These are phyloP conservation scores for Drosophila pseudoananassae DNA, from an alignment of 1,140 invertebrate genomes.

Conservation along the genomic window DNA sequence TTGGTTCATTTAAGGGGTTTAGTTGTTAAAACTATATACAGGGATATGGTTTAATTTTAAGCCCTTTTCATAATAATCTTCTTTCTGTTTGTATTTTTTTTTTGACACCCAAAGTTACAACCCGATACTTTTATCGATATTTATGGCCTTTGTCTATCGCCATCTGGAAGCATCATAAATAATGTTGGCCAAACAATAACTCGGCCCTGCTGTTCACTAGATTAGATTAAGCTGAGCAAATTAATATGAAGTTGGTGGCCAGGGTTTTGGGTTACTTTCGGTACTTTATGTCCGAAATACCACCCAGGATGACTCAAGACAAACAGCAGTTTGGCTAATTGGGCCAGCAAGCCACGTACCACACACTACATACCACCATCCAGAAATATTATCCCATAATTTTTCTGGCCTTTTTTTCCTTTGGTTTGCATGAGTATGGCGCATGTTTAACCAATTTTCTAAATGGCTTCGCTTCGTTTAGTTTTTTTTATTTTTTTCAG, in stretches of 20 bases:
- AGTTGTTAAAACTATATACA: too few relatives aligned
- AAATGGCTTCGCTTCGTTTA: slow-evolving; percentile 51
- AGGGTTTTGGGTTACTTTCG: not conserved
- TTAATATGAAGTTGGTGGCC: slow-evolving; percentile 1
- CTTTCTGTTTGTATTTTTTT: too few relatives aligned
- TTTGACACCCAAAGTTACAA: too few relatives aligned
- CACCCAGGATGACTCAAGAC: slow-evolving; percentile 28
- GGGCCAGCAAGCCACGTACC: slow-evolving; percentile 12
- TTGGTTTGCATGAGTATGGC: slow-evolving; percentile 31
- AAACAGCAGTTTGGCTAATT: slow-evolving; percentile 34
- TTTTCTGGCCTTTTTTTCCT: not conserved
- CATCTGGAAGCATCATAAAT: slow-evolving; percentile 48
- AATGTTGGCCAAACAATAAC: slow-evolving; percentile 43
- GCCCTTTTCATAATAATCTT: too few relatives aligned
- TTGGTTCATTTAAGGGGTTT: not conserved
- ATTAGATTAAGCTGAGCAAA: slow-evolving; percentile 52
- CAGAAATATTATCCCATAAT: slow-evolving; percentile 15
- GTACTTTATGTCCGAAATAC: not conserved
- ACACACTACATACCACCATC: slow-evolving; percentile 1
- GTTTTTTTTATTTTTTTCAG: not conserved
- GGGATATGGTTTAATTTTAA: too few relatives aligned
- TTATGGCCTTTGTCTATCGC: not conserved
- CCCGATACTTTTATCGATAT: not conserved
- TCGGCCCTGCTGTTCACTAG: slow-evolving; percentile 25
- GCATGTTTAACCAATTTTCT: slow-evolving; percentile 61